Conservation (phyloP, 2,888 invertebrate genomes). For the Agonopterix arenella region DNA sequence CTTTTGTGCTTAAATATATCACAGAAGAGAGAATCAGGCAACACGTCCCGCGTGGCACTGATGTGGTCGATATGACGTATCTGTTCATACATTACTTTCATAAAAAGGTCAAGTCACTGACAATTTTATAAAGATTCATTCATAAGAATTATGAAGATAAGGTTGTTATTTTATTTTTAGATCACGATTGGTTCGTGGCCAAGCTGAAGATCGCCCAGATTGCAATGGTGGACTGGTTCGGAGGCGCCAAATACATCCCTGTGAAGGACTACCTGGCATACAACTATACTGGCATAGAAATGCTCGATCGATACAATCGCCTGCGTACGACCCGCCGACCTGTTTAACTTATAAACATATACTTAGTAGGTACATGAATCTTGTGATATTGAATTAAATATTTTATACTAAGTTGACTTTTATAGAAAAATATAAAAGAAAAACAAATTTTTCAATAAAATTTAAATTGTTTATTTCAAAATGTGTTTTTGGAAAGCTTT, state of each 20-base stretch:
- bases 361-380: background rate
- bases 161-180: slow-evolving; percentile 53
- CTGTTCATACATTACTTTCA: no score
- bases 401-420: background rate
- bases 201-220: slow-evolving; percentile 85
- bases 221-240: slow-evolving; percentile 87
- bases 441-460: no score
- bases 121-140: no score
- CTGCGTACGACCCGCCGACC: background rate
- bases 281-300: slow-evolving; percentile 60
- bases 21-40: no score
- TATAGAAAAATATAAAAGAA: no score
- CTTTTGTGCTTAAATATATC: no score
- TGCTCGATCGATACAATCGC: slow-evolving; percentile 33
- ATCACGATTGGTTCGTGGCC: slow-evolving; percentile 87
- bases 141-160: no score
- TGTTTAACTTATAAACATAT: background rate
- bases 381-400: background rate
- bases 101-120: no score
- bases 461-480: no score
- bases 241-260: slow-evolving; percentile 83
- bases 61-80: no score
- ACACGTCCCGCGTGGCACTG: no score
- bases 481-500: no score
- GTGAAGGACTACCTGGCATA: slow-evolving; percentile 79